Base-by-base conservation (phyloP, 2,888 invertebrate species). In the Chloroclysta siterata region DNA sequence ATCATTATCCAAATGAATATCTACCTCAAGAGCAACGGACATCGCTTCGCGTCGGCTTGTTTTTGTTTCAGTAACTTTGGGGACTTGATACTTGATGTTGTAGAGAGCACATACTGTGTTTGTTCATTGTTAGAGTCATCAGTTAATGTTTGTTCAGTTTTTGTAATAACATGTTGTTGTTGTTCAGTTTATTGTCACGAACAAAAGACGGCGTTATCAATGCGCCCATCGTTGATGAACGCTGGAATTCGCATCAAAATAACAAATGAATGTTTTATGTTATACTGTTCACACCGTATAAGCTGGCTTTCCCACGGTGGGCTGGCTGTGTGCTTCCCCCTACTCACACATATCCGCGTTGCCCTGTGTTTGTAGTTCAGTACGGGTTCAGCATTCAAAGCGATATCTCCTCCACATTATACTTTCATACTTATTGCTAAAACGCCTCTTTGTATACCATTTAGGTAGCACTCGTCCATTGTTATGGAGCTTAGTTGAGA, bases 1-100 rank as follows among this genome's bases (percentile, higher is more conserved):
- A 90, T 88, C 87, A 90, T 90, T 90, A 89, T 86, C 84, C 85
- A 88, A 90, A 90, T 89, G 87, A 90, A 88, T 84, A 85, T 86
- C 83, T 80, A 84, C 82, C 80, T 82, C 75, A 74, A 78, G 77
- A 79, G 73, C 74, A 75, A 73, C 79, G 77, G 78, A 80, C 78
- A 80, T 77, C 75, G 80, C 74, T 80, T 73, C 71, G 69, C 71
- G 69, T 74, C 74, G 78, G 78, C 81, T 79, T 80, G 78, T 80
- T 84, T 83, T 80, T 79, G 76, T 79, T 79, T 78, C 73, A 73
- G 64, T 65, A 66, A 70, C 68, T 70, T 65, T 61, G 59, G 62
- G 56, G 60, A 60, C 55, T 52, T 64, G 66, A 68, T 61, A 66
- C 11, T 39, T 39, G 36, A 39, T 66, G 63, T 46, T 61, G 64